Percentiles rank a stretch among this genome's conserved stretches.
Conservation (phyloP, 2,888 invertebrate genomes). For the Cremastinae sp. region DNA sequence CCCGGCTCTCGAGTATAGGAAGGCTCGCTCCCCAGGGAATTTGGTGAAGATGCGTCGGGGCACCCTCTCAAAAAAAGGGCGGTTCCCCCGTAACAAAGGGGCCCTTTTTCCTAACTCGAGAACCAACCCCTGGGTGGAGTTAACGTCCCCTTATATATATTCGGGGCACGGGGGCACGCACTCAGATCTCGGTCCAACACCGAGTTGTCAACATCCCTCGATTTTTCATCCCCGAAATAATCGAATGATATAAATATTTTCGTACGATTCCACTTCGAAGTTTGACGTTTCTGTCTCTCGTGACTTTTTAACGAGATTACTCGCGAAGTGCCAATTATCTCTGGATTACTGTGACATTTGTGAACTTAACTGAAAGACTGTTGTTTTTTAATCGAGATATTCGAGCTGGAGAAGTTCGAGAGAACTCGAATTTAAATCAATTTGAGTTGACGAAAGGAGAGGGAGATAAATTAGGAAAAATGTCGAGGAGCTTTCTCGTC, state of each 20-base stretch:
- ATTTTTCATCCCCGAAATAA: conserved; percentile 1
- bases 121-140: conserved; percentile 79
- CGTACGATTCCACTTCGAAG: background rate
- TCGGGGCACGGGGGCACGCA: conserved; percentile 58
- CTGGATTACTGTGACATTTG: conserved; percentile 62
- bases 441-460: background rate
- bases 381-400: conserved; percentile 18
- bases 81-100: conserved; percentile 72
- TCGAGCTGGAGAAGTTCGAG: background rate
- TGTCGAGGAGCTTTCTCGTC: conserved; percentile 91
- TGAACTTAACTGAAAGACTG: conserved; percentile 32
- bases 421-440: background rate
- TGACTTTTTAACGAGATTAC: background rate
- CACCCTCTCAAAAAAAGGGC: conserved; percentile 71
- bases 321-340: conserved; percentile 38
- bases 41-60: conserved; percentile 64
- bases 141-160: conserved; percentile 72
- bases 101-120: conserved; percentile 67
- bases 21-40: conserved; percentile 56
- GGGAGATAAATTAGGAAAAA: conserved; percentile 76
- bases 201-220: conserved; percentile 62
- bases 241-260: background rate
- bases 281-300: background rate
- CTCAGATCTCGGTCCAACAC: conserved; percentile 70
- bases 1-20: conserved; percentile 39